phyloP scores from a whole-genome alignment of 1,140 invertebrate species.

The Eupristina koningsbergeri region DNA sequence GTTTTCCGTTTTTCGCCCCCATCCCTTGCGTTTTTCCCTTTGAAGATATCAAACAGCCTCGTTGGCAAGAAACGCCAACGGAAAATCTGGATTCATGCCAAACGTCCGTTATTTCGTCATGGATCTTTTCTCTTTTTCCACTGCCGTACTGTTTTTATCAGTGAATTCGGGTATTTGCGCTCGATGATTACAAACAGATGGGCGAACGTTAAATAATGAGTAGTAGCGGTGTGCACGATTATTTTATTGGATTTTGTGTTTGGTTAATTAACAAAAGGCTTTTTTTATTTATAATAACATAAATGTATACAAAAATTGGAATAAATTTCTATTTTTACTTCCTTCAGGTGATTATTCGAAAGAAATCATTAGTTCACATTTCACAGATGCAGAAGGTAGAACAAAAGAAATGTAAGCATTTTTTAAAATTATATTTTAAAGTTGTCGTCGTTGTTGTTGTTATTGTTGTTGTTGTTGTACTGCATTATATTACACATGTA shows the following conservation, averaged over 20 bases:
- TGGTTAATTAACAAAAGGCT: too few species aligned
- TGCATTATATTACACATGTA: too few species aligned
- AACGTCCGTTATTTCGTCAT: background rate
- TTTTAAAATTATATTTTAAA: background rate
- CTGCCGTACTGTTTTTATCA: background rate
- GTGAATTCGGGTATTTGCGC: background rate
- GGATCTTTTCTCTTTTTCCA: background rate
- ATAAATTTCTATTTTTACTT: background rate
- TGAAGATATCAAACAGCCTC: background rate
- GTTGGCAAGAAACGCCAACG: background rate
- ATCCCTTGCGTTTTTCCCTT: background rate
- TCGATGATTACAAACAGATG: background rate
- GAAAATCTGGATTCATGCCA: slow-evolving; percentile 31
- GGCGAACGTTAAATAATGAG: background rate
- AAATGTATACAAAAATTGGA: too few species aligned
- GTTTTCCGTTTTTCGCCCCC: background rate
- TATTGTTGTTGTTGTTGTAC: too few species aligned
- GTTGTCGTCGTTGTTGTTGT: too few species aligned
- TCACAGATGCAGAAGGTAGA: background rate
- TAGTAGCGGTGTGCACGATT: background rate
- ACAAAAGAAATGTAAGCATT: background rate
- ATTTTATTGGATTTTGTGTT: background rate
- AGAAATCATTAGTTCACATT: background rate
- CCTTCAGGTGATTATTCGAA: background rate
- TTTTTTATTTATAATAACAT: too few species aligned